phyloP scores from a whole-genome alignment of 2,113 vertebrate genomes.

The Pyrgilauda ruficollis region DNA sequence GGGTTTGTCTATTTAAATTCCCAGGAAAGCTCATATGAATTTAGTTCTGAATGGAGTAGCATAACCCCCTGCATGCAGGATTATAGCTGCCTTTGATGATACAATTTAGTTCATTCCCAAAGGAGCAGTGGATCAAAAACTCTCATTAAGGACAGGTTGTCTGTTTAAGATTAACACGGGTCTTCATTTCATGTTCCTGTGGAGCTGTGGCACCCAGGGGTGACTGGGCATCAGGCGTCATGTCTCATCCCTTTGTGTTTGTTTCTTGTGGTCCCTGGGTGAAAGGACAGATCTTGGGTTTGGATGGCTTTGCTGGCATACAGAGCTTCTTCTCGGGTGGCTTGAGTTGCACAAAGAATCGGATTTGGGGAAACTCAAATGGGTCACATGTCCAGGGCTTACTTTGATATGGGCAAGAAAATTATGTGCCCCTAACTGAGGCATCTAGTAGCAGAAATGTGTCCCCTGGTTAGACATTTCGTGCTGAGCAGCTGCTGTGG shows the following conservation, averaged over 20 bases:
- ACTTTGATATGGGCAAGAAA: background rate
- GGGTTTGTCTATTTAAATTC: background rate
- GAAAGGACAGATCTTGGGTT: background rate
- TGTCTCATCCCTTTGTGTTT: background rate
- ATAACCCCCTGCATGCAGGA: background rate
- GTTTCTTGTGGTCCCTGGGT: background rate
- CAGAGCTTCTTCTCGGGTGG: background rate
- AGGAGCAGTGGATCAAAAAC: background rate
- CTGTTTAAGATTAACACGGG: background rate
- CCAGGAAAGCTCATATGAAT: background rate
- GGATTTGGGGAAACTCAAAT: background rate
- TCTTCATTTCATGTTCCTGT: background rate
- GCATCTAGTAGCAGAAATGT: background rate
- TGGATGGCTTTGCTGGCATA: background rate
- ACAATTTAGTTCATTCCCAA: background rate
- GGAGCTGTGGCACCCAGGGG: background rate
- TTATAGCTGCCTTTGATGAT: constrained; percentile 7
- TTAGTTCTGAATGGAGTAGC: background rate
- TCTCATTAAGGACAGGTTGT: background rate
- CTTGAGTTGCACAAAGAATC: background rate
- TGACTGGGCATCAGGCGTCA: background rate
- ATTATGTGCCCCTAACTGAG: fast-evolving
- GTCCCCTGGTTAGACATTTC: background rate
- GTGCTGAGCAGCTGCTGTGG: background rate
- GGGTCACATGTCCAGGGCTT: background rate